Evolutionary conservation across 2,797 vertebrate species (phyloP), one percentile per base, ranked within the genome.

Genomic region (Botia kubotai): DNA sequence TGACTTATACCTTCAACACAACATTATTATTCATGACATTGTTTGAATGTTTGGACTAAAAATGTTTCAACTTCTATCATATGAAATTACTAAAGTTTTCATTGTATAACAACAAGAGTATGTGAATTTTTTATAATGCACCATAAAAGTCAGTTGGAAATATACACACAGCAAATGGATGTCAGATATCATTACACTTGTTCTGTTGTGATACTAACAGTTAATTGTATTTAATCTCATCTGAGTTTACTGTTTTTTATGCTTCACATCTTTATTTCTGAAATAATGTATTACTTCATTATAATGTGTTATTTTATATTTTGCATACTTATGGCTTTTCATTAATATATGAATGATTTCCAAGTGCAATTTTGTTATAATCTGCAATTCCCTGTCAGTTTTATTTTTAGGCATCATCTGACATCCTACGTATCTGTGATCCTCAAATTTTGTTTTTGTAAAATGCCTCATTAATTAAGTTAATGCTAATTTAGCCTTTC

Each of bases 381-480:
- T 52, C 48, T 19, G 23, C 23, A 23, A 17, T 58, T 55, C 19
- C 55, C 1, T 36, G 55, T 52, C 57, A 63, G 57, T 75, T 74
- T 76, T 68, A 71, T 68, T 79, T 72, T 43, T 65, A 81, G 69
- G 57, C 77, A 75, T 72, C 76, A 76, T 66, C 46, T 63, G 71
- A 75, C 60, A 55, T 50, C 77, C 65, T 46, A n/a, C n/a, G 43
- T 11, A 70, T 68, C 36, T 29, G 26, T 66, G 55, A 65, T 75
- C 33, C 52, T 12, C 39, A 36, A 77, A 67, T 82, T 16, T 79
- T 52, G 72, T 76, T 67, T 73, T 80, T 46, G 19, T 60, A 72
- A 79, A 46, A 81, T 63, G 68, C 46, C 79, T 72, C 66, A 79
- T 86, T 79, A 79, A 78, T 79, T 76, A 84, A 72, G 77, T 81